Percentiles rank a stretch among this genome's conserved stretches.
Evolutionary conservation across 2,113 vertebrate genomes (phyloP).

Genomic region (Calonectris borealis): DNA sequence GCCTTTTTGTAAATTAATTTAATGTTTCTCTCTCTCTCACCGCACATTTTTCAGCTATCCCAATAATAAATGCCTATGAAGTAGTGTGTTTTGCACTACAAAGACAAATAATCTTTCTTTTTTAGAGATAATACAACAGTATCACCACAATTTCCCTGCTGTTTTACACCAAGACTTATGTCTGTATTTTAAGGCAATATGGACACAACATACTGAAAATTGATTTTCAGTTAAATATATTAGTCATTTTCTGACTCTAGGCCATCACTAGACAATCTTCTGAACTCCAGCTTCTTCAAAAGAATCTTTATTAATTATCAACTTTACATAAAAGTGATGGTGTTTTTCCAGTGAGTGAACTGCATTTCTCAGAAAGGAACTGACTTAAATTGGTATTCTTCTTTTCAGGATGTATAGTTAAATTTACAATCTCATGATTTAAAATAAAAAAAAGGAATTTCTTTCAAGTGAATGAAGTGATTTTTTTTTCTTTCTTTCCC

Average conservation of each 20-base stretch:
- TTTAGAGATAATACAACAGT: background rate
- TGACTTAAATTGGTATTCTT: background rate
- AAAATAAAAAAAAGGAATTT: background rate
- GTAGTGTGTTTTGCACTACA: background rate
- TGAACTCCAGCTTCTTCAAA: background rate
- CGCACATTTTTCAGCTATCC: background rate
- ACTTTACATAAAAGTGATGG: background rate
- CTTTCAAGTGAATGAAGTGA: background rate
- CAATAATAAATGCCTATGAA: background rate
- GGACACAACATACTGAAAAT: background rate
- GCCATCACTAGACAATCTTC: background rate
- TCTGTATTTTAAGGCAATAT: background rate
- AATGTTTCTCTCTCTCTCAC: background rate
- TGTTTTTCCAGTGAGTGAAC: background rate
- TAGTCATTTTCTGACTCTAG: background rate
- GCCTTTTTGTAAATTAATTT: background rate
- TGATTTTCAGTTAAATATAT: background rate
- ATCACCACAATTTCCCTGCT: background rate
- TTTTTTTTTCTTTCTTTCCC: background rate
- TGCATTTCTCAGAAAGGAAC: background rate
- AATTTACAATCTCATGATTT: background rate
- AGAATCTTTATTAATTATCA: background rate
- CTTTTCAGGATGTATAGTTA: background rate
- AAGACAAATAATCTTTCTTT: background rate
- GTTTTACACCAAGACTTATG: background rate